Percentiles rank a stretch among this genome's conserved stretches.
Evolutionary conservation across 2,888 invertebrate genomes (phyloP).

Genomic region (Gymnoscelis rufifasciata): DNA sequence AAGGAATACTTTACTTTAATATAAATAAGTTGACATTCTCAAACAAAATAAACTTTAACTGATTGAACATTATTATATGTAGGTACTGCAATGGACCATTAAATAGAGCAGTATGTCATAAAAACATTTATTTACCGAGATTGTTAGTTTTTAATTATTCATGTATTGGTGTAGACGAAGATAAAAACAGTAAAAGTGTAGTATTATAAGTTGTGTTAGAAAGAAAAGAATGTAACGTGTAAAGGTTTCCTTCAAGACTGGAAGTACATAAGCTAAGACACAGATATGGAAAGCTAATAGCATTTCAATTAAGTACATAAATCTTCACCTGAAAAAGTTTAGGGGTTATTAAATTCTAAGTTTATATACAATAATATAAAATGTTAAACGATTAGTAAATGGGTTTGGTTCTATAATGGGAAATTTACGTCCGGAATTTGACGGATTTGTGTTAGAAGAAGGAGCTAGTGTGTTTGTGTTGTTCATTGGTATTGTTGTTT

Average conservation of each 20-base stretch:
- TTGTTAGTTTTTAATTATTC: too few species aligned
- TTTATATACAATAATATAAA: slow-evolving; percentile 27
- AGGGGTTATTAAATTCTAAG: slow-evolving; percentile 40
- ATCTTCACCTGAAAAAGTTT: slow-evolving; percentile 68
- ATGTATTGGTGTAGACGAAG: background rate
- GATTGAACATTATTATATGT: too few species aligned
- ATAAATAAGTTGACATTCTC: too few species aligned
- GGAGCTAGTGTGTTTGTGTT: slow-evolving; percentile 26
- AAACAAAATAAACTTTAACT: too few species aligned
- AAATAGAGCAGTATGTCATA: too few species aligned
- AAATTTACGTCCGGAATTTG: slow-evolving; percentile 48
- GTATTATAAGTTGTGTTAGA: too few species aligned
- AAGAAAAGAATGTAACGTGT: background rate
- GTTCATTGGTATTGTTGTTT: slow-evolving; percentile 18
- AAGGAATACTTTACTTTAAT: slow-evolving; percentile 55
- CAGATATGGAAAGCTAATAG: slow-evolving; percentile 57
- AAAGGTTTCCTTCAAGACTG: slow-evolving; percentile 58
- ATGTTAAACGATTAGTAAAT: slow-evolving; percentile 8
- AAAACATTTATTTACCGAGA: too few species aligned
- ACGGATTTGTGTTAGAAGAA: slow-evolving; percentile 50
- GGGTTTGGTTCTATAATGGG: slow-evolving; percentile 7
- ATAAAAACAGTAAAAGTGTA: too few species aligned
- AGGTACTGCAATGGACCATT: background rate
- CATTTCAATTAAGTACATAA: slow-evolving; percentile 35
- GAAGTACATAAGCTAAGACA: slow-evolving; percentile 69